A percentile compares a stretch with the other conserved stretches of the same genome.
These are phyloP conservation scores for Spea hammondii DNA, from an alignment of 2,797 vertebrate genomes.

Conservation along the genomic window DNA sequence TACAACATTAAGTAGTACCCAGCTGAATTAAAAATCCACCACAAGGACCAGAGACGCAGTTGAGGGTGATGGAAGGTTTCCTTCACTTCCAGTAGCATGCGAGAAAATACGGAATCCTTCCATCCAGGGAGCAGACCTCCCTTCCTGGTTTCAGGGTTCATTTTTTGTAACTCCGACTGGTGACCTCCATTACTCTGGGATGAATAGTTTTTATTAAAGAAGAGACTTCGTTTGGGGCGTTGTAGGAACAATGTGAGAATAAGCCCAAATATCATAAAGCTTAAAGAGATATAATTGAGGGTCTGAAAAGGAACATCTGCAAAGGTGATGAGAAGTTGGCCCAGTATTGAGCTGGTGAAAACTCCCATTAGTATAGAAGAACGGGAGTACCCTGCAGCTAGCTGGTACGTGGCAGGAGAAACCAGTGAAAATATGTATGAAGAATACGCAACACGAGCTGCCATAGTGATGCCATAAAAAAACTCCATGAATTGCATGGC, in stretches of 20 bases:
- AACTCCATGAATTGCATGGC: constrained; percentile 97
- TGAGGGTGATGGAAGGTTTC: constrained; percentile 64
- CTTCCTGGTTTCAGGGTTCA: constrained; percentile 55
- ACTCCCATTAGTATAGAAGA: constrained; percentile 83
- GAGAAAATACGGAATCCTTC: constrained; percentile 64
- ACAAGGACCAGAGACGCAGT: constrained; percentile 89
- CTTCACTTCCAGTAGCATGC: constrained; percentile 79
- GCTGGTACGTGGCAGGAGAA: constrained; percentile 78
- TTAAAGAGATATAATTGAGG: constrained; percentile 78
- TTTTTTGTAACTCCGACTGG: constrained; percentile 69
- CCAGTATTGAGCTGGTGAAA: constrained; percentile 88
- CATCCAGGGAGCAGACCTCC: constrained; percentile 52
- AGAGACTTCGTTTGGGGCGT: constrained; percentile 84
- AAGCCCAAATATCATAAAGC: constrained; percentile 79
- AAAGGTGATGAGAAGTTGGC: constrained; percentile 79
- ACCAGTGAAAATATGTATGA: constrained; percentile 96
- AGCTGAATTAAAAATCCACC: constrained; percentile 93
- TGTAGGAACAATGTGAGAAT: constrained; percentile 79
- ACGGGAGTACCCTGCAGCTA: constrained; percentile 86
- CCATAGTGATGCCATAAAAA: constrained; percentile 91
- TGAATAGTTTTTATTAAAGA: constrained; percentile 73
- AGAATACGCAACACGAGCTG: constrained; percentile 91
- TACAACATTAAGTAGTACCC: constrained; percentile 93
- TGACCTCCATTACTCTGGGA: not conserved
- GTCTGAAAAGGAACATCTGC: constrained; percentile 62